phyloP scores from a whole-genome alignment of 2,888 invertebrate species.

The Drosophila diplacantha region DNA sequence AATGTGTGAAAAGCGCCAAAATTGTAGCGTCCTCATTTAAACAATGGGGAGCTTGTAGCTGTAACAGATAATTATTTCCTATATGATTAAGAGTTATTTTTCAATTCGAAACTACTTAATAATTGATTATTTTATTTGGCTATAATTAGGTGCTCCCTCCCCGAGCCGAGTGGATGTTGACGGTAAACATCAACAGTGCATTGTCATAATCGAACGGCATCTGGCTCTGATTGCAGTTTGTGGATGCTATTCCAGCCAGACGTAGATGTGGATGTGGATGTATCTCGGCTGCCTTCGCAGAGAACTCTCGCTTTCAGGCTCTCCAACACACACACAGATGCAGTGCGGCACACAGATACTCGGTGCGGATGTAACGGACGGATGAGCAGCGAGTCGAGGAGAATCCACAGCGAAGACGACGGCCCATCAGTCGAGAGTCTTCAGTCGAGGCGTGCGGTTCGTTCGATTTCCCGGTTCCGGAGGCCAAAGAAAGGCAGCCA shows the following conservation, averaged over 20 bases:
- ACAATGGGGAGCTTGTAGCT: neutral
- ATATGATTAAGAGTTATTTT: neutral
- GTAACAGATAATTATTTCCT: neutral
- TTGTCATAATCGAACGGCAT: constrained; percentile 49
- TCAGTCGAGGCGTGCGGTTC: constrained; percentile 61
- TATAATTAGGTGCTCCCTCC: constrained; percentile 18
- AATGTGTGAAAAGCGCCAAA: no score
- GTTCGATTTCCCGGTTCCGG: constrained; percentile 33
- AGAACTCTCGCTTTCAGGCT: constrained; percentile 32
- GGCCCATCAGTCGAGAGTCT: constrained; percentile 59
- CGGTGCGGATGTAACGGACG: constrained; percentile 34
- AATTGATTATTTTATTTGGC: constrained; percentile 19
- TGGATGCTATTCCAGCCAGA: constrained; percentile 36
- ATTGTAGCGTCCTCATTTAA: no score
- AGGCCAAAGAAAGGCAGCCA: constrained; percentile 19
- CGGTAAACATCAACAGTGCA: constrained; percentile 39
- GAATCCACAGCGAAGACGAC: constrained; percentile 63
- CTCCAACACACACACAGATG: constrained; percentile 17
- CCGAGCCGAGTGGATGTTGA: constrained; percentile 21
- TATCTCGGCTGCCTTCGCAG: constrained; percentile 24
- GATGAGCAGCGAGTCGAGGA: constrained; percentile 63
- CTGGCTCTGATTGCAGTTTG: constrained; percentile 35
- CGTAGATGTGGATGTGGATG: constrained; percentile 16
- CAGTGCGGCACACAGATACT: constrained; percentile 10
- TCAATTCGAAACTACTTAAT: neutral